Conservation (phyloP, 1,140 invertebrate species). For the Lysiphlebus fabarum region DNA sequence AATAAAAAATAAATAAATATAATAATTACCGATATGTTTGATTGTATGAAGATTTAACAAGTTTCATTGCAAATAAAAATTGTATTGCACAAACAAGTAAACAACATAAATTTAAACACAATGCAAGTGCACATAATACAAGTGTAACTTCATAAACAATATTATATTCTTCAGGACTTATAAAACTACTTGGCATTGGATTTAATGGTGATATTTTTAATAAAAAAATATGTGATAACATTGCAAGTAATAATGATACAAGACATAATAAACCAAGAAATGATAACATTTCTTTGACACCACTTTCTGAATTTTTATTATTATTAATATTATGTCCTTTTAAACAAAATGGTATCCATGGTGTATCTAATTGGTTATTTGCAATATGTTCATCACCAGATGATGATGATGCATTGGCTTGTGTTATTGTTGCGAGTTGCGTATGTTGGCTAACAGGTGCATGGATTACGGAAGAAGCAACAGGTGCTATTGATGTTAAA, state of each 20-base stretch:
- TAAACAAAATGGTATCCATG: slow-evolving; percentile 53
- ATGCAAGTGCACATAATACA: slow-evolving; percentile 80
- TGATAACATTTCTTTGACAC: slow-evolving; percentile 77
- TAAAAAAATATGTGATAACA: slow-evolving; percentile 80
- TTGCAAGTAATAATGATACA: slow-evolving; percentile 75
- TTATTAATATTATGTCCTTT: slow-evolving; percentile 33
- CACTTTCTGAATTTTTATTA: slow-evolving; percentile 54
- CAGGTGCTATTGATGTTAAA: too few species aligned
- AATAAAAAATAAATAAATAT: slow-evolving; percentile 10
- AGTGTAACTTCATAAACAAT: slow-evolving; percentile 88
- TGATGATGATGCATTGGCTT: slow-evolving; percentile 1
- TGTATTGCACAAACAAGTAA: slow-evolving; percentile 90
- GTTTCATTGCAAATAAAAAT: slow-evolving; percentile 88
- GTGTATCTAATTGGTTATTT: slow-evolving; percentile 53
- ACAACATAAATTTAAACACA: slow-evolving; percentile 85
- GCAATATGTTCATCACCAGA: slow-evolving; percentile 25
- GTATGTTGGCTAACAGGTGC: slow-evolving; percentile 15
- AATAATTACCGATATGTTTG: slow-evolving; percentile 47
- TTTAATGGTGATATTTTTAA: slow-evolving; percentile 75
- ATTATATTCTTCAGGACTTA: slow-evolving; percentile 72
- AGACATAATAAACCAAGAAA: slow-evolving; percentile 82
- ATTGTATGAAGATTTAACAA: slow-evolving; percentile 68
- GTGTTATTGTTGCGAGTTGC: slow-evolving; percentile 9
- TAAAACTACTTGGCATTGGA: slow-evolving; percentile 57
- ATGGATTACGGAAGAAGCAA: slow-evolving; percentile 7